Evolutionary conservation across 2,113 vertebrate species (phyloP).

Genomic region (Lamprotornis superbus): DNA sequence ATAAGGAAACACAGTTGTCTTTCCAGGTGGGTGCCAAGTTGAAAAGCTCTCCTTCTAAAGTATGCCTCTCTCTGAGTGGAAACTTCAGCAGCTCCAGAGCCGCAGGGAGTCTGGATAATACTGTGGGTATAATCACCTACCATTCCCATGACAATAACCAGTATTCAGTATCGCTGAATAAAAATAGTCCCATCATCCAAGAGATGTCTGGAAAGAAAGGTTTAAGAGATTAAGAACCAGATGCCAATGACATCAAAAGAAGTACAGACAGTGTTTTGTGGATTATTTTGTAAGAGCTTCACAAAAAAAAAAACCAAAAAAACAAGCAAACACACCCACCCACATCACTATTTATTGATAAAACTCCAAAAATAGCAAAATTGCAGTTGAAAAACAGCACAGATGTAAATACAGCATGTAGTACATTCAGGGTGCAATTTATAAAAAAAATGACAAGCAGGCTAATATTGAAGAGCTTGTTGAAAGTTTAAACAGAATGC

Average conservation of each 20-base stretch:
- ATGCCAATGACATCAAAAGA: constrained; percentile 27
- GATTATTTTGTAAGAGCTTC: neutral
- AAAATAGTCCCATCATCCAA: neutral
- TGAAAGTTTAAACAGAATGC: neutral
- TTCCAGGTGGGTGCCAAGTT: neutral
- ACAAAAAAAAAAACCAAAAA: neutral
- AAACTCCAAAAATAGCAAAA: constrained; percentile 23
- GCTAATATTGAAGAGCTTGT: neutral
- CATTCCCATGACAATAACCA: neutral
- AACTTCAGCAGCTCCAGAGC: constrained; percentile 15
- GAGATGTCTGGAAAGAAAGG: constrained; percentile 14
- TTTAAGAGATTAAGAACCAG: constrained; percentile 23
- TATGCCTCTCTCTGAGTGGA: neutral
- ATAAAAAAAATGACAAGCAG: neutral
- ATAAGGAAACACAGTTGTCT: neutral
- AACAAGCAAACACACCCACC: neutral
- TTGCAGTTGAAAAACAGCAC: neutral
- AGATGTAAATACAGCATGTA: neutral
- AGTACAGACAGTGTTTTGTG: neutral
- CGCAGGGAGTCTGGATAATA: neutral
- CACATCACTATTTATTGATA: neutral
- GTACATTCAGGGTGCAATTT: neutral
- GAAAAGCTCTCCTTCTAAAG: neutral
- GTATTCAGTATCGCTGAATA: neutral
- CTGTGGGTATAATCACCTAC: neutral